These are phyloP conservation scores for Notodonta ziczac DNA, from an alignment of 2,888 invertebrate species.

Conservation along the genomic window DNA sequence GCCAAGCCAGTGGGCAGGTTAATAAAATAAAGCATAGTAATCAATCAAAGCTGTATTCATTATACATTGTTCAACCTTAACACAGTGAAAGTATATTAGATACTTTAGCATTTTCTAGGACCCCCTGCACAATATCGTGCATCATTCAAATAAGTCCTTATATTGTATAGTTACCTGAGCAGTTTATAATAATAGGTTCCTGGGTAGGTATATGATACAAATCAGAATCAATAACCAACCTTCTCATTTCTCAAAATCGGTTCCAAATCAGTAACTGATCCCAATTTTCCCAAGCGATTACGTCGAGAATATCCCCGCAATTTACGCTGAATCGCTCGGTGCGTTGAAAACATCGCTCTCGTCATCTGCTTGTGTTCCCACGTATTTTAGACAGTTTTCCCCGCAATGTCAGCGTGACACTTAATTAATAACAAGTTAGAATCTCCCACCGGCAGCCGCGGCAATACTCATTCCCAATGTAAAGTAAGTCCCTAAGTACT, in stretches of 20 bases:
- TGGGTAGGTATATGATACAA: too few species aligned
- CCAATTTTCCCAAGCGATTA: conserved; percentile 34
- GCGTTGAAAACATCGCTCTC: conserved; percentile 47
- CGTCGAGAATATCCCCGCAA: conserved; percentile 43
- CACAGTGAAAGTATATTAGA: too few species aligned
- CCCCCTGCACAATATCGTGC: too few species aligned
- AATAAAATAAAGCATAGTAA: too few species aligned
- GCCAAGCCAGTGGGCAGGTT: too few species aligned
- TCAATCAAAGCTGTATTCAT: too few species aligned
- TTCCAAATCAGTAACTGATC: conserved; percentile 20
- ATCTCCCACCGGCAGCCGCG: conserved; percentile 47
- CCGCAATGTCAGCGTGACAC: conserved; percentile 43
- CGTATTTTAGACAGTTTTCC: conserved; percentile 33
- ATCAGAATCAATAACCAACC: conserved; percentile 20
- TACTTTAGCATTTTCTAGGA: too few species aligned
- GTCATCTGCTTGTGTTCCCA: conserved; percentile 56
- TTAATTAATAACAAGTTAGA: conserved; percentile 69
- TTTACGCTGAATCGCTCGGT: conserved; percentile 48
- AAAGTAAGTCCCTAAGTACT: conserved; percentile 58
- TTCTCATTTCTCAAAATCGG: conserved; percentile 30
- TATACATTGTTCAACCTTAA: too few species aligned
- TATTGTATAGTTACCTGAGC: too few species aligned
- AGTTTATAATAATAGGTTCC: too few species aligned
- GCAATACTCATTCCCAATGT: conserved; percentile 47
- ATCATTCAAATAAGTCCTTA: too few species aligned